A percentile compares a stretch with the other conserved stretches of the same genome.
phyloP scores from a whole-genome alignment of 2,888 invertebrate species.

The Temnothorax rugatulus region DNA sequence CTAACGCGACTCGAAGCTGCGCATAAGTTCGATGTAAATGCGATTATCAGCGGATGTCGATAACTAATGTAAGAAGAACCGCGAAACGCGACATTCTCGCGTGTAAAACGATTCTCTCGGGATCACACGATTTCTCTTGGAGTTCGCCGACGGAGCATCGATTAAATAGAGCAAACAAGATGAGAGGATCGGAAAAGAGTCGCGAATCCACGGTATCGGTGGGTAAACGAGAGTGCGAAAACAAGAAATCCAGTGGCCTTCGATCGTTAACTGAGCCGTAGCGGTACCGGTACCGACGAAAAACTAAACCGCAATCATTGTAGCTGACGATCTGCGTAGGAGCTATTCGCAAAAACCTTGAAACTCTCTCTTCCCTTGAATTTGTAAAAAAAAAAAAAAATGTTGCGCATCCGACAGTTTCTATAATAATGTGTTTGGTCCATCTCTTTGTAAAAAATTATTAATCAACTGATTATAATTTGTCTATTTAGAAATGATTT shows the following conservation, averaged over 20 bases:
- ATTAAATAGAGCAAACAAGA: constrained; percentile 64
- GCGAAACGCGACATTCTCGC: neutral
- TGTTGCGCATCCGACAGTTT: constrained; percentile 13
- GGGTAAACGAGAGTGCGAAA: constrained; percentile 66
- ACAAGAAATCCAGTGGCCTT: constrained; percentile 69
- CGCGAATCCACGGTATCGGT: constrained; percentile 68
- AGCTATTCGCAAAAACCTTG: constrained; percentile 53
- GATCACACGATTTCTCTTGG: constrained; percentile 66
- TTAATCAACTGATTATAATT: neutral
- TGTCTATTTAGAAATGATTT: neutral
- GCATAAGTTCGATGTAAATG: neutral
- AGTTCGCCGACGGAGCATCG: constrained; percentile 47
- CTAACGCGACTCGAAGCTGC: neutral
- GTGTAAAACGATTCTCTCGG: constrained; percentile 14
- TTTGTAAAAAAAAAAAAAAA: constrained; percentile 30
- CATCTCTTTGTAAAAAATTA: neutral
- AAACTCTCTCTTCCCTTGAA: constrained; percentile 44
- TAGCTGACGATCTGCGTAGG: constrained; percentile 60
- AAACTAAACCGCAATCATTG: constrained; percentile 70
- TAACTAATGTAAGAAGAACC: constrained; percentile 24
- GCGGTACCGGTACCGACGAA: constrained; percentile 65
- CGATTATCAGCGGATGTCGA: constrained; percentile 26
- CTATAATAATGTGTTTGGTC: neutral
- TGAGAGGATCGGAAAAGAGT: constrained; percentile 56
- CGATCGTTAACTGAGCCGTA: constrained; percentile 62